Evolutionary conservation across 2,113 vertebrate genomes (phyloP), one percentile per base, ranked within the genome.

Genomic region (Hyaena hyaena): DNA sequence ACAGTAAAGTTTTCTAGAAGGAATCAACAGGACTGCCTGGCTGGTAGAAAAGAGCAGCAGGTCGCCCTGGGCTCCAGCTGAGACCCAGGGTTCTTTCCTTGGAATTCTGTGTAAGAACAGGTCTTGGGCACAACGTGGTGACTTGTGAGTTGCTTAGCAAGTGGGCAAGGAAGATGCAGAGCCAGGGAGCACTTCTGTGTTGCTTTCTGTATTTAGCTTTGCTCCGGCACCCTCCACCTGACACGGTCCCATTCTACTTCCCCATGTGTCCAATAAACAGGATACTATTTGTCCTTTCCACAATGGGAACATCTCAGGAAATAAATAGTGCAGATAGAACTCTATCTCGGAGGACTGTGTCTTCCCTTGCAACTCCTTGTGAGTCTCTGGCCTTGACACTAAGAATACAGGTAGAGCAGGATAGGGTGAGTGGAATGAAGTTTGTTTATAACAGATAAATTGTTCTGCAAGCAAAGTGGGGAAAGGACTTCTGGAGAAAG

Each of bases 51-150:
- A 33, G 8, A 71, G 50, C 14, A 69, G 90, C 14, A 69, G 90
- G 63, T 68, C 26, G 2, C 63, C 55, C 53, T 39, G 45, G 16
- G 69, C n/a, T 45, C 5, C 69, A 55, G 63, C 21, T 80, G 74
- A 92, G 55, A 95, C 23, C 15, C 26, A 5, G 11, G 9, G 1
- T 12, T 43, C 12, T 81, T 83, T 82, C 92, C 87, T 63, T 95
- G 71, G 58, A 81, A 65, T 33, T 76, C 48, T 81, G 77, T 7
- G 21, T 81, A 39, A 39, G 31, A 88, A 74, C 24, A 31, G 68
- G 16, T 48, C 45, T 31, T 10, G 2, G 71, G 17, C n/a, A 9
- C 17, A 1, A 15, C 0, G 0, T 4, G 61, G 31, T n/a, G 2
- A 19, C 48, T 82, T 7, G 19, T 28, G 35, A 53, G 26, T 63